Percentiles rank a stretch among this genome's conserved stretches.
Evolutionary conservation across 2,888 invertebrate genomes (phyloP).

Genomic region (Cephus pygmeus): DNA sequence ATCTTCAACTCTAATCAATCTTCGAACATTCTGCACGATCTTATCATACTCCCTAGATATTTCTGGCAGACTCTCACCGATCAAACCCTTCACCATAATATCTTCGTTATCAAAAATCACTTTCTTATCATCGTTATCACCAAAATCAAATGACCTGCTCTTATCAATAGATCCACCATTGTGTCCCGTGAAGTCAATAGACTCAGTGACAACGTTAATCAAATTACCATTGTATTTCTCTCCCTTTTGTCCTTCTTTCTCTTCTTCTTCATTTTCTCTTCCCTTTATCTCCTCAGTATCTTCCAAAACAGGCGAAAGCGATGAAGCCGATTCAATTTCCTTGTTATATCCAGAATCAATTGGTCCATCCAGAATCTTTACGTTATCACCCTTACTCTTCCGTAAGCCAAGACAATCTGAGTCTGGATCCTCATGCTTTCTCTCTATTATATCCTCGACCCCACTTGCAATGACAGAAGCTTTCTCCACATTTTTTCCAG

Average conservation of each 20-base stretch:
- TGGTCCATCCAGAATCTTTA: no score
- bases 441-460: not conserved
- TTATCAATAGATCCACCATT: no score
- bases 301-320: not conserved
- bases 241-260: not conserved
- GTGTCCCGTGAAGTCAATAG: no score
- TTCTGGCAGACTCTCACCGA: not conserved
- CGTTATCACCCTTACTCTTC: not conserved
- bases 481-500: not conserved
- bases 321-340: no score
- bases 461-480: not conserved
- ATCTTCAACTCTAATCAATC: not conserved
- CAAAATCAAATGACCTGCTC: no score
- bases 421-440: not conserved
- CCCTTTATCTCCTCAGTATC: not conserved
- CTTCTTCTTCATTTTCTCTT: not conserved
- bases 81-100: not conserved
- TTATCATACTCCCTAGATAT: not conserved
- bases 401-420: not conserved
- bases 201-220: no score
- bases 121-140: no score
- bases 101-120: no score
- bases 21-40: not conserved
- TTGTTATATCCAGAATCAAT: no score
- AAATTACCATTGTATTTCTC: no score